These are phyloP conservation scores for Momotus momota DNA, from an alignment of 2,797 vertebrate genomes.

Conservation along the genomic window DNA sequence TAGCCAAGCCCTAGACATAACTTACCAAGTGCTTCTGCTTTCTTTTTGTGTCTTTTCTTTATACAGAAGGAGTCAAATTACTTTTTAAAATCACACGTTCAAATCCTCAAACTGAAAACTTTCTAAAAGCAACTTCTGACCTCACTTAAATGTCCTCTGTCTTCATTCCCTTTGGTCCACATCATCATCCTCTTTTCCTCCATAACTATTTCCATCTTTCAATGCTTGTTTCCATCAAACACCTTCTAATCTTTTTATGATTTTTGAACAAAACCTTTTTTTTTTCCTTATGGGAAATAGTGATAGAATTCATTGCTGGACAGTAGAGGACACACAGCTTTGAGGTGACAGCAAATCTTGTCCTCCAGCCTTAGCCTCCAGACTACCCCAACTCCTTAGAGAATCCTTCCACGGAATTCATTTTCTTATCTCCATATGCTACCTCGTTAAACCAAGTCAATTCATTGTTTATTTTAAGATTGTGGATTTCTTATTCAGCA, in stretches of 20 bases:
- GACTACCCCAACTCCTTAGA: background rate
- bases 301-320: background rate
- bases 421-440: background rate
- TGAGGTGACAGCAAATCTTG: background rate
- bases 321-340: background rate
- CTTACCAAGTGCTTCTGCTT: background rate
- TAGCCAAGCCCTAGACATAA: background rate
- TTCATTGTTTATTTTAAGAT: background rate
- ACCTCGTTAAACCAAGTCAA: background rate
- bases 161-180: background rate
- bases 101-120: background rate
- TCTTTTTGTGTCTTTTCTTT: background rate
- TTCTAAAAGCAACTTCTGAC: background rate
- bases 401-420: background rate
- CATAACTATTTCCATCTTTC: background rate
- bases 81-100: background rate
- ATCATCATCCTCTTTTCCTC: background rate
- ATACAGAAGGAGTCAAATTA: background rate
- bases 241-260: accelerated
- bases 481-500: background rate
- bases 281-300: background rate
- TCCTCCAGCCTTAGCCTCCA: background rate
- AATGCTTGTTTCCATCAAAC: background rate
- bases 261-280: background rate
- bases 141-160: background rate